Evolutionary conservation across 2,113 vertebrate species (phyloP).

Genomic region (Sorex fumeus): DNA sequence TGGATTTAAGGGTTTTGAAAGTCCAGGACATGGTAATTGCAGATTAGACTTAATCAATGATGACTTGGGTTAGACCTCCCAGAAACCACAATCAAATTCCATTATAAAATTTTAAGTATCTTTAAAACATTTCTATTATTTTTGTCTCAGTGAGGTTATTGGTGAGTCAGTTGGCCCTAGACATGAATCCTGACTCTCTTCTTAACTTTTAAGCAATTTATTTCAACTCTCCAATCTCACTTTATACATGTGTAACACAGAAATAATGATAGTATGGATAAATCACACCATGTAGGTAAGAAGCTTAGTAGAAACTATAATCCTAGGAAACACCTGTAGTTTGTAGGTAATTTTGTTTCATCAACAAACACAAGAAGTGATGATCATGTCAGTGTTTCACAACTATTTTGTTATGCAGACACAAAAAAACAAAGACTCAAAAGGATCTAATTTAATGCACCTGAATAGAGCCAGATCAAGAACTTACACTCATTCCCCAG

Average conservation of each 20-base stretch:
- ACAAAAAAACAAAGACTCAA: conserved; percentile 42
- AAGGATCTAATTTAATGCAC: neutral
- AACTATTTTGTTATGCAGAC: neutral
- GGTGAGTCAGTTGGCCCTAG: neutral
- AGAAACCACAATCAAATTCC: neutral
- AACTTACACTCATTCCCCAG: neutral
- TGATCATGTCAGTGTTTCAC: neutral
- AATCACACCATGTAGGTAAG: neutral
- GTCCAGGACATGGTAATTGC: neutral
- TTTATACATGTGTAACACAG: conserved; percentile 14
- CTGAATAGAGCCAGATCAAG: neutral
- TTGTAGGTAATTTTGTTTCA: neutral
- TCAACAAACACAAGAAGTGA: neutral
- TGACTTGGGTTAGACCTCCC: neutral
- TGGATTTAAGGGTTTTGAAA: neutral
- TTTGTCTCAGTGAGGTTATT: neutral
- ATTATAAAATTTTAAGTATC: neutral
- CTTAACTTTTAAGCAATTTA: neutral
- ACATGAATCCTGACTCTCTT: conserved; percentile 10
- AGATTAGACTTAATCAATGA: neutral
- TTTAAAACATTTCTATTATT: neutral
- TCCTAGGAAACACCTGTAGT: neutral
- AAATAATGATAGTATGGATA: neutral
- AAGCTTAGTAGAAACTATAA: neutral
- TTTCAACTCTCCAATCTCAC: conserved; percentile 1